Evolutionary conservation across 2,888 invertebrate genomes (phyloP).

Genomic region (Stenolophus ochropezus): DNA sequence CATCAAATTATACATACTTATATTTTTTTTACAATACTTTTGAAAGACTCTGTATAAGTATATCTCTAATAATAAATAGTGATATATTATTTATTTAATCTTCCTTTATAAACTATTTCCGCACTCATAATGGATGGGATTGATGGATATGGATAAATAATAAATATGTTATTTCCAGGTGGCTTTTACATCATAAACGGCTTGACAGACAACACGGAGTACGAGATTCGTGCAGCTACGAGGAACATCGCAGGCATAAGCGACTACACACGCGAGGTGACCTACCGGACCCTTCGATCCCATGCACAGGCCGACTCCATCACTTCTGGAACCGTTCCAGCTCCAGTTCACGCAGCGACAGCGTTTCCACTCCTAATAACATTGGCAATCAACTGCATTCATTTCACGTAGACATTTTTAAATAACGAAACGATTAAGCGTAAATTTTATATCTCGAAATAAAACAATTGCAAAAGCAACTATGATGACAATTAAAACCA

Average conservation of each 20-base stretch:
- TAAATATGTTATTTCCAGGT: not conserved
- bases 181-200: slow-evolving; percentile 72
- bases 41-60: too few relatives aligned
- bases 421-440: not conserved
- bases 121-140: not conserved
- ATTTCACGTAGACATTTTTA: not conserved
- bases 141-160: not conserved
- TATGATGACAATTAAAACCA: not conserved
- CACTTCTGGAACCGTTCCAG: slow-evolving; percentile 14
- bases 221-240: slow-evolving; percentile 76
- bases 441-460: not conserved
- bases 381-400: not conserved
- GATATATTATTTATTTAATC: too few relatives aligned
- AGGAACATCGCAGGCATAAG: slow-evolving; percentile 76
- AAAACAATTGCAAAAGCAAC: not conserved
- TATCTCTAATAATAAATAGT: too few relatives aligned
- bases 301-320: slow-evolving; percentile 49
- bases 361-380: too few relatives aligned
- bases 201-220: slow-evolving; percentile 74
- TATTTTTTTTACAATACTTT: too few relatives aligned
- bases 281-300: slow-evolving; percentile 34
- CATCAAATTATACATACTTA: too few relatives aligned
- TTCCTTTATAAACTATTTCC: too few relatives aligned
- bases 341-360: not conserved
- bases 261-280: slow-evolving; percentile 65